Base-by-base conservation (phyloP, 2,797 vertebrate species). In the Cephalopachus bancanus region DNA sequence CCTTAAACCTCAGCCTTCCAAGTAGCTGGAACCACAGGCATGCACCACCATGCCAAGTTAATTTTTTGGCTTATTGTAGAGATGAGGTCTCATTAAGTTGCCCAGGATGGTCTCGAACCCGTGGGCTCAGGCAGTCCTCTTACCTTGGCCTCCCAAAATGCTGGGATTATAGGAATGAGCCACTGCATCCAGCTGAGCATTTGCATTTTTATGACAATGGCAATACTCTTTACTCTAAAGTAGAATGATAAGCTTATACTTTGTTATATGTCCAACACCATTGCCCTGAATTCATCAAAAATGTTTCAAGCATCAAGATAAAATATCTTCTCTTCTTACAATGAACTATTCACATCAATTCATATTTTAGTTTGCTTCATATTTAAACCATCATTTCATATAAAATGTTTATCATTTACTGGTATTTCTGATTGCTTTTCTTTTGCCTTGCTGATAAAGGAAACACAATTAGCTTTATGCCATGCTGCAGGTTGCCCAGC, bases 361-460 rank as follows among this genome's bases (percentile, higher is more conserved):
- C 30, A 1, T 37, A 78, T 92, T 76, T 92, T 64, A 51, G 62
- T 88, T 91, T 92, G 62, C 24, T 86, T 93, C 67, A 44, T 69
- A 76, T 94, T 59, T 84, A 89, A 91, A 37, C 30, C n/a, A 72
- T 55, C 44, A n/a, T 74, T 92, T 67, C 93, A 89, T 37, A 75
- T 37, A 74, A 96, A 80, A 16, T 57, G 60, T 89, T 62, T 67
- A 89, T 55, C 60, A 69, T n/a, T 92, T 26, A 11, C 30, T 76
- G 19, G 9, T 79, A 83, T 28, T 94, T 74, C 57, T 89, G 76
- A 67, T 60, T 80, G 30, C 1, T 80, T 89, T 64, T 67, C 30
- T 83, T 67, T 67, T 6, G 6, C n/a, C n/a, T 59, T 64, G 14
- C 49, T 33, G 33, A 64, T 79, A 94, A 89, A 88, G 33, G 64